Percentiles rank a stretch among this genome's conserved stretches.
Conservation (phyloP, 2,113 vertebrate species). For the Empidonax alnorum region DNA sequence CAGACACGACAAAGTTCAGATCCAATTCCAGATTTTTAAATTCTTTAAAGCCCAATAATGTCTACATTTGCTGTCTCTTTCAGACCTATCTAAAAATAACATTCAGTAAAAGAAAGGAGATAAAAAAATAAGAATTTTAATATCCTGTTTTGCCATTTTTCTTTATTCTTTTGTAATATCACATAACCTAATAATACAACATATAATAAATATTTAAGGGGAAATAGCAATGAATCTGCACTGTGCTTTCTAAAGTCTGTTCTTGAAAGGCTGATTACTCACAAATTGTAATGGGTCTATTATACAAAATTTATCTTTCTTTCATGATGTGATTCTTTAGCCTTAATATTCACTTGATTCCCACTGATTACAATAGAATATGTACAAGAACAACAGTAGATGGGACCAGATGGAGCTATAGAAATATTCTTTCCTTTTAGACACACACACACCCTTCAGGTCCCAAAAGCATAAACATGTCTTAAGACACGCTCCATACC, state of each 20-base stretch:
- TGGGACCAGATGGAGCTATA: neutral
- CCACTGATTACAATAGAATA: slow-evolving; percentile 6
- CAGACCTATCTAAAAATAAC: slow-evolving; percentile 22
- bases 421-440: slow-evolving; percentile 12
- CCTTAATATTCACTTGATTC: slow-evolving; percentile 39
- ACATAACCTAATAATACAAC: slow-evolving; percentile 48
- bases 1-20: neutral
- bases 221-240: slow-evolving; percentile 48
- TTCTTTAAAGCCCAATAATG: neutral
- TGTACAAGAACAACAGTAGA: neutral
- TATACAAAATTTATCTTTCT: slow-evolving; percentile 53
- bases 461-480: neutral
- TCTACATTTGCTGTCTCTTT: neutral
- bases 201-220: slow-evolving; percentile 57
- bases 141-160: slow-evolving; percentile 50
- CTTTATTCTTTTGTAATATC: slow-evolving; percentile 49
- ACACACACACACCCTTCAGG: neutral
- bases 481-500: neutral
- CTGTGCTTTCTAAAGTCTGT: slow-evolving; percentile 27
- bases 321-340: slow-evolving; percentile 33
- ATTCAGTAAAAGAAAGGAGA: neutral
- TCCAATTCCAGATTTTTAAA: neutral
- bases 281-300: slow-evolving; percentile 47
- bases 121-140: slow-evolving; percentile 50
- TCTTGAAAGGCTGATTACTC: slow-evolving; percentile 58